phyloP scores from a whole-genome alignment of 2,888 invertebrate species.

The Hypolimnas misippus region DNA sequence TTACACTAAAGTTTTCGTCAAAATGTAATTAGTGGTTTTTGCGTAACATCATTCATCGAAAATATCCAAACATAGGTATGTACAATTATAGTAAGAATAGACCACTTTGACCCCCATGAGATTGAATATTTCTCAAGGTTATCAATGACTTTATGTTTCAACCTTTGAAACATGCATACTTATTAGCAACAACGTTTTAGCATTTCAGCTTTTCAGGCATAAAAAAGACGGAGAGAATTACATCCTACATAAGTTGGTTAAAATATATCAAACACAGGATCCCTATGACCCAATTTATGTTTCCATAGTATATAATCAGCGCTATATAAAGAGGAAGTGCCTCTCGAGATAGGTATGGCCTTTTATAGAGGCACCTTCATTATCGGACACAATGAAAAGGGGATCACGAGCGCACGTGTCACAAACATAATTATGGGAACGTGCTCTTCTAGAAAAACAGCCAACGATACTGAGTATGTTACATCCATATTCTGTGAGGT shows the following conservation, averaged over 20 bases:
- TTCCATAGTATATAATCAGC: slow-evolving; percentile 6
- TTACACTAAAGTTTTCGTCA: no score
- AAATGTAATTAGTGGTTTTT: no score
- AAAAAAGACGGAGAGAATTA: no score
- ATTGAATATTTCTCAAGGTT: no score
- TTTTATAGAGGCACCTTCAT: slow-evolving; percentile 37
- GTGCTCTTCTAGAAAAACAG: slow-evolving; percentile 35
- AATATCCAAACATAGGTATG: no score
- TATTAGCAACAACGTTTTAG: no score
- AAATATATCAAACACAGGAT: neutral
- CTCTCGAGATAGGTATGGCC: slow-evolving; percentile 34
- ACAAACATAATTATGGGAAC: slow-evolving; percentile 38
- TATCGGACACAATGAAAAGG: slow-evolving; percentile 39
- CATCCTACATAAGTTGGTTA: neutral
- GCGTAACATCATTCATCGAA: no score
- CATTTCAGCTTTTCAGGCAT: no score
- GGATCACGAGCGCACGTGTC: slow-evolving; percentile 37
- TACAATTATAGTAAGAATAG: no score
- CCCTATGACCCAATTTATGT: slow-evolving; percentile 11
- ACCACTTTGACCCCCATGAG: no score
- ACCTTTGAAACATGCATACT: no score
- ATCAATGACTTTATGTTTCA: no score
- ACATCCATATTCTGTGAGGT: slow-evolving; percentile 7
- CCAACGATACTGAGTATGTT: slow-evolving; percentile 12
- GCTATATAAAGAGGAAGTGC: slow-evolving; percentile 25